Conservation (phyloP, 2,888 invertebrate genomes). For the Lithophane semibrunnea region DNA sequence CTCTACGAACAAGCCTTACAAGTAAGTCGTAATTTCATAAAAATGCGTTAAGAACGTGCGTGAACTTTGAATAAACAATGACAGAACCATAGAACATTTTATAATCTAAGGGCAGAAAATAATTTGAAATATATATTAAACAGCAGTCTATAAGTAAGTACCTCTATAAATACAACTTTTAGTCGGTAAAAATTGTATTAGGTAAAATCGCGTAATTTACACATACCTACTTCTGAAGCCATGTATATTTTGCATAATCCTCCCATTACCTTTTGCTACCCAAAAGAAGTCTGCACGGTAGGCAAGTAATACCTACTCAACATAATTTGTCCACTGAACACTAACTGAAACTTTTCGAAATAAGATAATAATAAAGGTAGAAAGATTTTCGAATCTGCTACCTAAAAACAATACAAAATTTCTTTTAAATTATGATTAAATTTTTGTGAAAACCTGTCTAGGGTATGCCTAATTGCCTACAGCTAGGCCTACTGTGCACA, state of each 20-base stretch:
- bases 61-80: not conserved
- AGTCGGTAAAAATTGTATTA: not conserved
- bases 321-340: not conserved
- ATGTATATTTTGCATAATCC: slow-evolving; percentile 1
- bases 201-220: not conserved
- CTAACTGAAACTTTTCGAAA: not conserved
- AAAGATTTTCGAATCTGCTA: not conserved
- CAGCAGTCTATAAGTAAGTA: too few relatives aligned
- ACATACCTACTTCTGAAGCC: not conserved
- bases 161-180: not conserved
- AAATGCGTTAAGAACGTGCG: too few relatives aligned
- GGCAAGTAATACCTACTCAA: not conserved
- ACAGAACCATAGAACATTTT: not conserved
- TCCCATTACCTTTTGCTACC: not conserved
- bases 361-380: not conserved
- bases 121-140: not conserved
- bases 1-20: slow-evolving; percentile 4
- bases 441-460: too few relatives aligned
- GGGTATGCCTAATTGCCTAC: not conserved
- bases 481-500: not conserved
- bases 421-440: not conserved
- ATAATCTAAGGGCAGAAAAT: not conserved
- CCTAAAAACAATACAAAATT: not conserved
- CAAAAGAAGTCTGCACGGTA: not conserved
- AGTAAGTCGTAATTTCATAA: slow-evolving; percentile 25